Evolutionary conservation across 2,888 invertebrate species (phyloP).

Genomic region (Orthosia gracilis): DNA sequence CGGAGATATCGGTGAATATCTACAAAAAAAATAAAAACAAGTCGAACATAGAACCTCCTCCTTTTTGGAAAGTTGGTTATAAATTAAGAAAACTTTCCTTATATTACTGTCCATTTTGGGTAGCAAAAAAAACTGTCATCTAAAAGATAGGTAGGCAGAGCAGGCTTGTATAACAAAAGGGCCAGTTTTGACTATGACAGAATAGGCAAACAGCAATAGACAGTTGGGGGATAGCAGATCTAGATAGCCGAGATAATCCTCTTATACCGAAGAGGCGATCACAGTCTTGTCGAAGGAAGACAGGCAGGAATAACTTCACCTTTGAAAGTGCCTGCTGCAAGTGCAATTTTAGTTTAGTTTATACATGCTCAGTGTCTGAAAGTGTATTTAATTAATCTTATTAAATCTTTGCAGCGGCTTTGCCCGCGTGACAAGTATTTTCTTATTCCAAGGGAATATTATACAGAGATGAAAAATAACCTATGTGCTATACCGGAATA

Average conservation of each 20-base stretch:
- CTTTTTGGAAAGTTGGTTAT: too few relatives aligned
- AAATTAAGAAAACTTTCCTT: too few relatives aligned
- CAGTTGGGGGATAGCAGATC: not conserved
- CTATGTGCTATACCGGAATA: too few relatives aligned
- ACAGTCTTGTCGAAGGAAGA: not conserved
- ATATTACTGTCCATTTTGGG: too few relatives aligned
- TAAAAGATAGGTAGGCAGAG: not conserved
- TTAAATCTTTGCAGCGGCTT: too few relatives aligned
- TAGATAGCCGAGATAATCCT: slow-evolving; percentile 8
- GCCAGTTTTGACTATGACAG: not conserved
- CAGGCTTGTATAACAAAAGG: not conserved
- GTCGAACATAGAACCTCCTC: too few relatives aligned
- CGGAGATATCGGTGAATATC: too few relatives aligned
- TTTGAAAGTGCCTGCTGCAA: not conserved
- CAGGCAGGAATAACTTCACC: not conserved
- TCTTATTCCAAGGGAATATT: too few relatives aligned
- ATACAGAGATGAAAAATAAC: too few relatives aligned
- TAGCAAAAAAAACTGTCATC: not conserved
- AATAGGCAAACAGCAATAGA: slow-evolving; percentile 11
- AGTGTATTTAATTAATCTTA: not conserved
- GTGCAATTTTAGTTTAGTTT: not conserved
- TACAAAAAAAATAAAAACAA: too few relatives aligned
- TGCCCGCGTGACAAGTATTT: too few relatives aligned
- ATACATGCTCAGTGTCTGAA: not conserved
- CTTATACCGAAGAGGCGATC: slow-evolving; percentile 9